phyloP scores from a whole-genome alignment of 2,113 vertebrate genomes.

The Polypterus senegalus region DNA sequence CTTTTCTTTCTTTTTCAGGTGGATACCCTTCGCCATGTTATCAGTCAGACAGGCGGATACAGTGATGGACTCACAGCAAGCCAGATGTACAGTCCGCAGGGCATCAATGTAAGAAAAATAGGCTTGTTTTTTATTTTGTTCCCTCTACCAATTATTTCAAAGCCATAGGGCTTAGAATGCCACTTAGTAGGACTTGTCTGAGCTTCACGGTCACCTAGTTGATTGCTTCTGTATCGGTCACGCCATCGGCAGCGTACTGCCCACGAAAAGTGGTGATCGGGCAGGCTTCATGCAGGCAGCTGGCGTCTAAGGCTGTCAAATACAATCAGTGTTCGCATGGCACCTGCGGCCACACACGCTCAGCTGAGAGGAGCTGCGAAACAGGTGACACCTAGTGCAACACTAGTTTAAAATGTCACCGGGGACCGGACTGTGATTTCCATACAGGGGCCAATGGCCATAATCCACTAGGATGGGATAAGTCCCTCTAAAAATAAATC shows the following conservation, averaged over 20 bases:
- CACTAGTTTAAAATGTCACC: slow-evolving; percentile 27
- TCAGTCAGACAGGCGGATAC: slow-evolving; percentile 99
- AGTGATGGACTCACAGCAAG: slow-evolving; percentile 95
- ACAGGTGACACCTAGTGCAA: slow-evolving; percentile 68
- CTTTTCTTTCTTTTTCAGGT: slow-evolving; percentile 73
- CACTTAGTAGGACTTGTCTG: slow-evolving; percentile 72
- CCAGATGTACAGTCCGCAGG: slow-evolving; percentile 99
- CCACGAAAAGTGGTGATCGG: slow-evolving; percentile 38
- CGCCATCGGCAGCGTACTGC: slow-evolving; percentile 50
- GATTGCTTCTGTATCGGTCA: slow-evolving; percentile 55
- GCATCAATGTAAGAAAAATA: slow-evolving; percentile 90
- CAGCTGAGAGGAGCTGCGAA: slow-evolving; percentile 47
- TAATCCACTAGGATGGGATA: slow-evolving; percentile 9
- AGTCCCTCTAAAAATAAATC: slow-evolving; percentile 22
- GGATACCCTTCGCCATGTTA: slow-evolving; percentile 99
- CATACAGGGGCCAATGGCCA: slow-evolving; percentile 11
- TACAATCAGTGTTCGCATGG: slow-evolving; percentile 52
- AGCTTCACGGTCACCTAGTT: slow-evolving; percentile 65
- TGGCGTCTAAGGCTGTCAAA: slow-evolving; percentile 68
- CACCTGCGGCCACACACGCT: slow-evolving; percentile 69
- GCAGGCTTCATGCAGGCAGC: slow-evolving; percentile 50
- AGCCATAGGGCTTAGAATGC: slow-evolving; percentile 73
- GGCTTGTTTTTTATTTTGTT: slow-evolving; percentile 26
- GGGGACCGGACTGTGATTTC: slow-evolving; percentile 29
- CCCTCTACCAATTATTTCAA: slow-evolving; percentile 75